phyloP scores from a whole-genome alignment of 2,888 invertebrate genomes.

The Dryococelus australis region DNA sequence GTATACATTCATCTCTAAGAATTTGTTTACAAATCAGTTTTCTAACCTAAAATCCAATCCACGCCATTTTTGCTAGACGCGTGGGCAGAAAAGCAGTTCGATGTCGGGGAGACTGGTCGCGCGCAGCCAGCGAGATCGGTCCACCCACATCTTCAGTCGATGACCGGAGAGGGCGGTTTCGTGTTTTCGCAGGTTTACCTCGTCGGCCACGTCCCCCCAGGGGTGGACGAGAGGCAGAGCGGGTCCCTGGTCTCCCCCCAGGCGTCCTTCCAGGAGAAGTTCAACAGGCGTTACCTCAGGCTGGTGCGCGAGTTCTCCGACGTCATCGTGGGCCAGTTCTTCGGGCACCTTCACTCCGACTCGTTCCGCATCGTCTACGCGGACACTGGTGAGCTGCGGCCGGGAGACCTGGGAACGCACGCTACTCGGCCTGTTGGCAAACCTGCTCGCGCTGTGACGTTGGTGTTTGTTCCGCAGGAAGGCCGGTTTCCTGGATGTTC shows the following conservation, averaged over 20 bases:
- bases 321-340: constrained; percentile 90
- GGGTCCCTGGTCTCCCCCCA: constrained; percentile 62
- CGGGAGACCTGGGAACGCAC: too few species aligned
- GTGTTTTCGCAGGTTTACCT: constrained; percentile 76
- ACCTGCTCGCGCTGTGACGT: not conserved
- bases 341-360: constrained; percentile 91
- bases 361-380: constrained; percentile 87
- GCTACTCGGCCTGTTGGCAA: not conserved
- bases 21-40: too few species aligned
- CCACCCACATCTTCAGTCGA: too few species aligned
- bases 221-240: constrained; percentile 81
- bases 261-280: constrained; percentile 72
- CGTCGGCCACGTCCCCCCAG: constrained; percentile 90
- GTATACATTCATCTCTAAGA: too few species aligned
- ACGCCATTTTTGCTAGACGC: too few species aligned
- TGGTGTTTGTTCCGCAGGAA: constrained; percentile 20
- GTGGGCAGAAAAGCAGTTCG: too few species aligned
- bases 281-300: constrained; percentile 79
- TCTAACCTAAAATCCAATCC: too few species aligned
- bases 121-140: too few species aligned
- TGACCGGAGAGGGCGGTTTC: too few species aligned
- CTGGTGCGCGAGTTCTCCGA: constrained; percentile 77
- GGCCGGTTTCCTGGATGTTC: constrained; percentile 81
- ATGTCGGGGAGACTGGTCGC: too few species aligned
- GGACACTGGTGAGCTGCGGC: constrained; percentile 66